Base-by-base conservation (phyloP, 2,888 invertebrate genomes). In the Orgyia antiqua region DNA sequence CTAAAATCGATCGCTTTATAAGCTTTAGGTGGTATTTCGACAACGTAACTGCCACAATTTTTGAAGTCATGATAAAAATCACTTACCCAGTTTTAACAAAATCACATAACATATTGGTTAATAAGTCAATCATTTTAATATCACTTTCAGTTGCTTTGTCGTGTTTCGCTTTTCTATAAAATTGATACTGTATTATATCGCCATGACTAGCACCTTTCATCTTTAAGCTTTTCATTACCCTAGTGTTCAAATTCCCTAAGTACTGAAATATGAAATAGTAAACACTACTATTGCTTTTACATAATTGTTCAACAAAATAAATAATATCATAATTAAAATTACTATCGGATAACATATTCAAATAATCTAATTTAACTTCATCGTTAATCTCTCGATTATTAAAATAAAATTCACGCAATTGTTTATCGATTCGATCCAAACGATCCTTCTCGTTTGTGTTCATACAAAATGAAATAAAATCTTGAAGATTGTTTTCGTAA, bases 61-160 rank as follows among this genome's bases (percentile, higher is more conserved):
- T n/a, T n/a, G n/a, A n/a, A n/a, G n/a, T n/a, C n/a, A n/a, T n/a
- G n/a, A n/a, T n/a, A n/a, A n/a, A n/a, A n/a, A n/a, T 3, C n/a
- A 31, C 77, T 69, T 42, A 86, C 84, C 84, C 79, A 45, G 53
- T 59, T 35, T 50, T 76, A 12, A 74, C 78, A 33, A 86, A 86
- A 42, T 66, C 74, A 27, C 70, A 70, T 68, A 73, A 73, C 1
- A 62, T 51, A 29, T 82, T 76, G 2, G 55, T 60, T 4, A 86
- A 24, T 39, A 70, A 64, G 2, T 66, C 45, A 0, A 77, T 51
- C 1, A 82, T 51, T 27, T 61, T 39, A 1, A 32, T 33, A 45
- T 84, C 84, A 1, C 45, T 50, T 0, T 62, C 50, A 0, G 42
- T 47, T 10, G 60, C 56, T 27, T 58, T 53, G 0, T 56, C 45